These are phyloP conservation scores for Oxyscelio sp. DNA, from an alignment of 2,888 invertebrate genomes.

Conservation along the genomic window DNA sequence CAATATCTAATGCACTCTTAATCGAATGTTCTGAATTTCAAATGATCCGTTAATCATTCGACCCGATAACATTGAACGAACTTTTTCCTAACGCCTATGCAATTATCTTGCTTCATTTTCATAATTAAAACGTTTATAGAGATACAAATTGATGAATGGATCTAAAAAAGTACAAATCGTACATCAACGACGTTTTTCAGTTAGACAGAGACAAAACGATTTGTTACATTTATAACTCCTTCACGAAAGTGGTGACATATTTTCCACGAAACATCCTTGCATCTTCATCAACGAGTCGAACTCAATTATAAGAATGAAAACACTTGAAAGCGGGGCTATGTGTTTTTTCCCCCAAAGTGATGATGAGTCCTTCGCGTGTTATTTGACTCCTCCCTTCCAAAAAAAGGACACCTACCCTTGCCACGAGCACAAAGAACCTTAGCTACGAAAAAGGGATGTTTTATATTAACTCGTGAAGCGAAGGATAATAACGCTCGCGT, in stretches of 20 bases:
- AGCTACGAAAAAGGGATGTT: constrained; percentile 84
- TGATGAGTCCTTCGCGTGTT: constrained; percentile 88
- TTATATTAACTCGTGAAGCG: constrained; percentile 83
- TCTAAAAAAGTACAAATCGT: too few species aligned
- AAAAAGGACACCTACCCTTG: constrained; percentile 75
- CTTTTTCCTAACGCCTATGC: too few species aligned
- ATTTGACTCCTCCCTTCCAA: constrained; percentile 74
- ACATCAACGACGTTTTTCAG: too few species aligned
- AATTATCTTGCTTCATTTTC: too few species aligned
- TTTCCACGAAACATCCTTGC: neutral
- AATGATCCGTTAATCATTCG: too few species aligned
- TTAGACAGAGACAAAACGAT: too few species aligned
- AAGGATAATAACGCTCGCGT: constrained; percentile 82
- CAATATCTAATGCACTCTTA: too few species aligned
- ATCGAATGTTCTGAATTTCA: too few species aligned
- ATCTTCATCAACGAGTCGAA: constrained; percentile 28
- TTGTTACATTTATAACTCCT: too few species aligned
- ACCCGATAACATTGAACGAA: too few species aligned
- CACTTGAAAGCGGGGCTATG: constrained; percentile 16
- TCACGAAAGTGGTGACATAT: constrained; percentile 12
- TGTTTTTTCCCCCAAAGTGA: constrained; percentile 76
- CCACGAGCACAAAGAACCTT: constrained; percentile 65
- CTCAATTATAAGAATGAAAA: constrained; percentile 48
- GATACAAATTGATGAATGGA: too few species aligned
- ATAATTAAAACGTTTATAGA: too few species aligned